These are phyloP conservation scores for Glaucopsyche alexis DNA, from an alignment of 2,888 invertebrate species.

Conservation along the genomic window DNA sequence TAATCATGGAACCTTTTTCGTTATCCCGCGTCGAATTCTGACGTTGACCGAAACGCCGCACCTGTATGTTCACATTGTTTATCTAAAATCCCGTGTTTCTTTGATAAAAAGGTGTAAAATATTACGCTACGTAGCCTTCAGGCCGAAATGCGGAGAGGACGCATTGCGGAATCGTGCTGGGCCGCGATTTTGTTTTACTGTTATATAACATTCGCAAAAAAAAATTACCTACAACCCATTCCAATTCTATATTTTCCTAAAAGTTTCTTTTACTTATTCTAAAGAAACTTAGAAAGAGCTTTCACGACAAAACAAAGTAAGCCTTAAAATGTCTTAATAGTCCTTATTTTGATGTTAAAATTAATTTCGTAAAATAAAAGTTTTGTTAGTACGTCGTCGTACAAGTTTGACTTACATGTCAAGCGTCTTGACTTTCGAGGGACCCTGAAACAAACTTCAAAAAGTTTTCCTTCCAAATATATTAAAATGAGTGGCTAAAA, in stretches of 20 bases:
- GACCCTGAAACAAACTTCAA: neutral
- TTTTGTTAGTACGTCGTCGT: neutral
- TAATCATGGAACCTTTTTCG: slow-evolving; percentile 54
- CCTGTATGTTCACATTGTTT: slow-evolving; percentile 56
- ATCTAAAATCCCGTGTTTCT: neutral
- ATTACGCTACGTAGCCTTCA: slow-evolving; percentile 10
- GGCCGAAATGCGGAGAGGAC: neutral
- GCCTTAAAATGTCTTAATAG: neutral
- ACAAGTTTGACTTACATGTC: neutral
- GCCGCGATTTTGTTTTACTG: neutral
- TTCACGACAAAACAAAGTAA: neutral
- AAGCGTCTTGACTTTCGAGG: neutral
- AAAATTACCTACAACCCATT: neutral
- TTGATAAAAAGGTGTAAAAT: neutral
- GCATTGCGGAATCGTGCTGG: slow-evolving; percentile 1
- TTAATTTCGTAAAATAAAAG: slow-evolving; percentile 1
- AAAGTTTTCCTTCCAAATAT: slow-evolving; percentile 7
- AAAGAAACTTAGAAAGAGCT: neutral
- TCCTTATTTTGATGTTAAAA: neutral
- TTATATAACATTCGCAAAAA: neutral
- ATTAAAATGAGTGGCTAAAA: neutral
- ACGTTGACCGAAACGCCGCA: slow-evolving; percentile 44
- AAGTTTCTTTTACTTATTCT: neutral
- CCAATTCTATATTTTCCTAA: neutral
- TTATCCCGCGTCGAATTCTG: slow-evolving; percentile 36